These are phyloP conservation scores for Oreochromis spilurus DNA, from an alignment of 2,113 vertebrate species.

Conservation along the genomic window DNA sequence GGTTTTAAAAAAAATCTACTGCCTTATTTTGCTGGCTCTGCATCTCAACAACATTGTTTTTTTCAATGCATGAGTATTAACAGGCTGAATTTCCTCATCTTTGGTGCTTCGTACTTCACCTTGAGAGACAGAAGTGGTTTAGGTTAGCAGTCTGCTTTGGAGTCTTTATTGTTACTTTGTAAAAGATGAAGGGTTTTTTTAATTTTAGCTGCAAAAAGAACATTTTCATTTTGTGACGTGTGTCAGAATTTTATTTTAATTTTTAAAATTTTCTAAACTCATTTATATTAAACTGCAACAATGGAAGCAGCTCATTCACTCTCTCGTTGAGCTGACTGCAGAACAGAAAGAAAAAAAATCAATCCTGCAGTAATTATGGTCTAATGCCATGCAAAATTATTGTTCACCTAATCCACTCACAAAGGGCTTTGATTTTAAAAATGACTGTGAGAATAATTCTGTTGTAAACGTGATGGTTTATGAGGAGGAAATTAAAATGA, in stretches of 20 bases:
- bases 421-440: constrained; percentile 49
- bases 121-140: not conserved
- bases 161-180: not conserved
- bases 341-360: not conserved
- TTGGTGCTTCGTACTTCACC: not conserved
- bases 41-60: not conserved
- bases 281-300: not conserved
- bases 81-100: not conserved
- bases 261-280: not conserved
- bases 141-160: not conserved
- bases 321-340: not conserved
- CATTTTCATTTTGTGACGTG: not conserved
- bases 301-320: not conserved
- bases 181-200: not conserved
- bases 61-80: not conserved
- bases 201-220: not conserved
- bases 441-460: constrained; percentile 43
- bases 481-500: constrained; percentile 35
- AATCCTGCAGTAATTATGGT: constrained; percentile 27
- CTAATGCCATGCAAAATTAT: constrained; percentile 34
- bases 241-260: not conserved
- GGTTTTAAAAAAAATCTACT: not conserved
- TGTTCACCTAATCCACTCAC: constrained; percentile 40
- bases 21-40: not conserved
- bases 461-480: constrained; percentile 26